Evolutionary conservation across 1,140 invertebrate species (phyloP), one percentile per base, ranked within the genome.

Genomic region (Pentalonia nigronervosa): DNA sequence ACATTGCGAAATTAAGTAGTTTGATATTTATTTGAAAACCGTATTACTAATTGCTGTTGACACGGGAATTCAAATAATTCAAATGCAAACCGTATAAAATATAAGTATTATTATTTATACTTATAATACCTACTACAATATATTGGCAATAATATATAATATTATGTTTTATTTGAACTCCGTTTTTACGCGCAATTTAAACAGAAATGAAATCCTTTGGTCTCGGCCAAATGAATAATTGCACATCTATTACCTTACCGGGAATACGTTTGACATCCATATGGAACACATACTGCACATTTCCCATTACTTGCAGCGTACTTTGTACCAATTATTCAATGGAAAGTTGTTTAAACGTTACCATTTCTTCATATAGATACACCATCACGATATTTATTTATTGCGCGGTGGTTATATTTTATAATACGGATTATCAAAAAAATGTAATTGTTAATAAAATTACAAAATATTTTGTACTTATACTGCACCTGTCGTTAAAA

Each of bases 41-140:
- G 47, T 84, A 8, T 41, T 84, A 84, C 23, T 84, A 84, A 84
- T 88, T 48, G 45, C 36, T 34, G 30, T 88, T 48, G 47, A 88
- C 86, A 48, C 86, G 45, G 45, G 41, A 87, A 87, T 87, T 87
- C n/a, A 34, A n/a, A 88, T 47, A 47, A 88, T 88, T 88, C 86
- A 88, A 47, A 41, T 30, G 45, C n/a, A 83, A 7, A 23, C 41
- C 83, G 83, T 41, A 45, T 23, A 84, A 2, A 41, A 25, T 45
- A 76, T 76, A 76, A 30, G 11, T n/a, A 67, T n/a, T 67, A 67
- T 67, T 67, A 84, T 36, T 41, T 81, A 20, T 81, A 36, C 34
- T 6, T 20, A 76, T n/a, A 67, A 67, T 67, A 67, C 30, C 60
- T n/a, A n/a, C 30, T 30, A 14, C 60, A 67, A 41, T 41, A 41